Evolutionary conservation across 2,797 vertebrate genomes (phyloP).

Genomic region (Bovichtus variegatus): DNA sequence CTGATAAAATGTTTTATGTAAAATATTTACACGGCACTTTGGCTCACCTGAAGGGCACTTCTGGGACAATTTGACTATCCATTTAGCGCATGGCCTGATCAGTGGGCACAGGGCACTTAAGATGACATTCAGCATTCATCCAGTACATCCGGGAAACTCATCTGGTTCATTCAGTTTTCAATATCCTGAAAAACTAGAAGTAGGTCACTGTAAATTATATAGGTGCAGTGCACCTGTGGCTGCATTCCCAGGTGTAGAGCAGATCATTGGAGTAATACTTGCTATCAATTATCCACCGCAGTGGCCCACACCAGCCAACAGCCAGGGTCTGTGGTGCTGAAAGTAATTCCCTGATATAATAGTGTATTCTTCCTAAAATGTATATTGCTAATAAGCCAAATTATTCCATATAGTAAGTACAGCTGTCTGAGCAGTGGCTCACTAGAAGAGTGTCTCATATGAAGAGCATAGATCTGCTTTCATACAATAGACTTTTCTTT

Average conservation of each 20-base stretch:
- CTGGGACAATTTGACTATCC: neutral
- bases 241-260: slow-evolving; percentile 43
- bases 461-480: neutral
- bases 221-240: slow-evolving; percentile 40
- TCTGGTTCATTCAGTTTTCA: slow-evolving; percentile 37
- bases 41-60: neutral
- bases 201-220: slow-evolving; percentile 52
- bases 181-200: slow-evolving; percentile 36
- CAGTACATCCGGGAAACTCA: slow-evolving; percentile 17
- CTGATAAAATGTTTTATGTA: neutral
- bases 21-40: neutral
- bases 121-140: slow-evolving; percentile 11
- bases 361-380: slow-evolving; percentile 26
- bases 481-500: neutral
- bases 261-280: slow-evolving; percentile 49
- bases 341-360: slow-evolving; percentile 21
- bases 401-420: neutral
- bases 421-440: neutral
- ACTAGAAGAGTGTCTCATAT: neutral
- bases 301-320: slow-evolving; percentile 30
- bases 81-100: neutral
- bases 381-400: slow-evolving; percentile 26
- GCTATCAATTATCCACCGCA: slow-evolving; percentile 55
- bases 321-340: slow-evolving; percentile 23
- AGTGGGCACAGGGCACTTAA: neutral